Evolutionary conservation across 1,140 invertebrate genomes (phyloP), one percentile per base, ranked within the genome.

Genomic region (Penaeus chinensis): DNA sequence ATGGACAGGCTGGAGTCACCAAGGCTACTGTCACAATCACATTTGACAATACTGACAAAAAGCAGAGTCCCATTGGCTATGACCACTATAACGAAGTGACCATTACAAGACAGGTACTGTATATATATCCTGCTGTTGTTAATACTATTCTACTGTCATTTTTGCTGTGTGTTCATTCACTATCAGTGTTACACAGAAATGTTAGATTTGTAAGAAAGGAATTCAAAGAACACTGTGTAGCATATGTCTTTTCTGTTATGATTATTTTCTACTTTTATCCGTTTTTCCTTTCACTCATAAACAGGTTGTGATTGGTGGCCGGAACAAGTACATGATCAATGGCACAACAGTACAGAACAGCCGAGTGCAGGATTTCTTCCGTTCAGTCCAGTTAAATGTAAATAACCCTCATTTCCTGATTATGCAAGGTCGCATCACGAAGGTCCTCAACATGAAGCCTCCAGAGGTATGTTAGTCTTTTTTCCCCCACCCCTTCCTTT

Each of bases 321-420:
- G 94, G 84, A 98, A 97, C 91, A 98, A 98, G 91, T 99, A 99
- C 91, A 93, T 98, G 85, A 98, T 99, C 71, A 99, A 99, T 93
- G 98, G 98, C 11, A 95, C 95, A 65, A 96, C 95, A 92, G 97
- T 98, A 0, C 94, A 96, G 90, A 98, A 98, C 92, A 97, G 96
- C 91, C 93, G 96, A 91, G 96, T 99, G 0, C 95, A 96, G 83
- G 99, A 99, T 93, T 93, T 99, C 90, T 99, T 99, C 92, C 96
- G 97, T 90, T 98, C 98, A 0, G 96, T 99, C 13, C 98, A 99
- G 91, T 93, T 99, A 3, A 99, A 99, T 93, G 97, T 99, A 0
- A 99, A 99, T 92, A 99, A 99, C 94, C 99, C 99, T 7, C 98
- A 99, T 92, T 99, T 99, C 92, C 94, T 99, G 8, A 99, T 99